A percentile compares a stretch with the other conserved stretches of the same genome.
phyloP scores from a whole-genome alignment of 2,797 vertebrate species.

The Loris lydekkerianus region DNA sequence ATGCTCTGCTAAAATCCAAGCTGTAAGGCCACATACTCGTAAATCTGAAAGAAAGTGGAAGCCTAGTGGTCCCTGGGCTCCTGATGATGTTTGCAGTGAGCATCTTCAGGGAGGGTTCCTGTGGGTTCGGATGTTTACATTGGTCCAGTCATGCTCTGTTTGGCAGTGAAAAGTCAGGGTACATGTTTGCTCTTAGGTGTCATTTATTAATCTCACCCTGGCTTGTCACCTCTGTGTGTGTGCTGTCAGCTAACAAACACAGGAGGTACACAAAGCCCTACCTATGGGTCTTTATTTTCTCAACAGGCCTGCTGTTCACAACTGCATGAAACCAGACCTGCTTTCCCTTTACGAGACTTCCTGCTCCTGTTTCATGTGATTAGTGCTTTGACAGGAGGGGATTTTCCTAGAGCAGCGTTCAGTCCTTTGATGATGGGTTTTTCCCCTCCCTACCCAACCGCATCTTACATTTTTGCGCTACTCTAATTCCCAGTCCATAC shows the following conservation, averaged over 20 bases:
- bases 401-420: not conserved
- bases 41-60: slow-evolving; percentile 71
- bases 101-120: slow-evolving; percentile 57
- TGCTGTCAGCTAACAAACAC: slow-evolving; percentile 34
- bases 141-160: slow-evolving; percentile 73
- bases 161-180: slow-evolving; percentile 53
- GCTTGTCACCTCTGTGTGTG: not conserved
- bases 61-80: slow-evolving; percentile 66
- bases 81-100: slow-evolving; percentile 20
- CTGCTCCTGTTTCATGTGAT: not conserved
- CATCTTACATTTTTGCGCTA: not conserved
- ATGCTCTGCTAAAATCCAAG: slow-evolving; percentile 63
- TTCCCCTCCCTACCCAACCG: not conserved
- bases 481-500: not conserved
- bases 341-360: not conserved
- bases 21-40: not conserved
- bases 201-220: slow-evolving; percentile 63
- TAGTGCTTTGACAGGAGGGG: not conserved
- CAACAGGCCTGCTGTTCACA: not conserved
- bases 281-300: not conserved
- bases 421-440: not conserved
- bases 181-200: slow-evolving; percentile 64
- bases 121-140: slow-evolving; percentile 59
- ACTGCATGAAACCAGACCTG: not conserved
- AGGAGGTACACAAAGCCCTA: not conserved